These are phyloP conservation scores for Fukomys damarensis DNA, from an alignment of 2,113 vertebrate genomes.

Conservation along the genomic window DNA sequence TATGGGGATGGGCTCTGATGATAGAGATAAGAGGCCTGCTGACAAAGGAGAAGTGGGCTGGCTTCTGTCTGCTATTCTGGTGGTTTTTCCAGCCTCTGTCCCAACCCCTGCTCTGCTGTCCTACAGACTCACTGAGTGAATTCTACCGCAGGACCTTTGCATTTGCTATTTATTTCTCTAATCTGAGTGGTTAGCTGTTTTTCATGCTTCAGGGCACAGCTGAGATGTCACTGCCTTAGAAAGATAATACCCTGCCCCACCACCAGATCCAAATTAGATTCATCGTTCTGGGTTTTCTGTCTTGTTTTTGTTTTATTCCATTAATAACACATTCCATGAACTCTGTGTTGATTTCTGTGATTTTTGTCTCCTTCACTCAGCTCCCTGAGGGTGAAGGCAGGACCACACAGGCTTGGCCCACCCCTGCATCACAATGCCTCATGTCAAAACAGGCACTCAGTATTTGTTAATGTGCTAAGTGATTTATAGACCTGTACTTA, in stretches of 20 bases:
- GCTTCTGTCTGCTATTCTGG: neutral
- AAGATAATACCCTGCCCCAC: neutral
- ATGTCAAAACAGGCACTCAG: neutral
- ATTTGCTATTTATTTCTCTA: constrained; percentile 24
- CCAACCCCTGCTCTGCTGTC: neutral
- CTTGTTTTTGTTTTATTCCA: constrained; percentile 29
- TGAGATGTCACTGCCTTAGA: neutral
- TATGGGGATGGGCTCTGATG: neutral
- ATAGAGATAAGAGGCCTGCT: constrained; percentile 3
- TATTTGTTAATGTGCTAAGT: neutral
- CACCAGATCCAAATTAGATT: constrained; percentile 12
- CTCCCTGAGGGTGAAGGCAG: neutral
- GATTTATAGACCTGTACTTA: neutral
- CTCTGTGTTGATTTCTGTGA: neutral
- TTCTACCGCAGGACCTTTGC: constrained; percentile 3
- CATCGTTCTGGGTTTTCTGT: constrained; percentile 17
- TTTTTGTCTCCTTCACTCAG: constrained; percentile 29
- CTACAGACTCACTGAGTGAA: neutral
- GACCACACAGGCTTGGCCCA: neutral
- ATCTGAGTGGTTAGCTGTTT: neutral
- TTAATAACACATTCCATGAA: neutral
- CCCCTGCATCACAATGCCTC: neutral
- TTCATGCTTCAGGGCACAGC: neutral
- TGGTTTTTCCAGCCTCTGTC: neutral
- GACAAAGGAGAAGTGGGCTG: neutral